Percentiles rank a stretch among this genome's conserved stretches.
phyloP scores from a whole-genome alignment of 2,888 invertebrate genomes.

The Ernsta delagoae region DNA sequence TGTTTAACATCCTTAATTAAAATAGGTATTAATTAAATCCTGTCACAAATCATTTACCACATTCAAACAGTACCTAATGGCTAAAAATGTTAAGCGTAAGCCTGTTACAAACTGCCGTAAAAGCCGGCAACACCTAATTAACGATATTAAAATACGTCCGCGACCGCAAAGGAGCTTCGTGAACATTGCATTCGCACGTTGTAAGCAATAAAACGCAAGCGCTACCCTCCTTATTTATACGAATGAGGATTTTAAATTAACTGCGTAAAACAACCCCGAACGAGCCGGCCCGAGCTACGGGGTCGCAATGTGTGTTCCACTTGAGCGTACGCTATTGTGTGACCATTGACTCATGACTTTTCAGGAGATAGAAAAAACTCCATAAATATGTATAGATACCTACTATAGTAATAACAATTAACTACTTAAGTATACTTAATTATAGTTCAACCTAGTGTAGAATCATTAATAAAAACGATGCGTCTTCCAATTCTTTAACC shows the following conservation, averaged over 20 bases:
- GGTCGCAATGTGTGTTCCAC: constrained; percentile 50
- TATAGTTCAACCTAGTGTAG: too few species aligned
- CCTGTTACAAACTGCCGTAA: constrained; percentile 50
- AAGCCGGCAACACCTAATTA: constrained; percentile 80
- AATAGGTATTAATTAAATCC: constrained; percentile 19
- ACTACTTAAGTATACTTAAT: too few species aligned
- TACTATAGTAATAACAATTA: too few species aligned
- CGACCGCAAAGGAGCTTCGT: constrained; percentile 76
- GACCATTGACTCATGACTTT: too few species aligned
- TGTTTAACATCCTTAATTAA: constrained; percentile 5
- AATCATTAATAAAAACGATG: too few species aligned
- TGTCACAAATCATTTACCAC: constrained; percentile 30
- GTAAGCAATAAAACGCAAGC: constrained; percentile 83
- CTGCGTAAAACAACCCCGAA: constrained; percentile 77
- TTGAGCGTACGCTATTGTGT: constrained; percentile 43
- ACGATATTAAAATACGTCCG: constrained; percentile 82
- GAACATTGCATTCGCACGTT: constrained; percentile 79
- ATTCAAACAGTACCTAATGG: constrained; percentile 37
- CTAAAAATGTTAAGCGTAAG: constrained; percentile 41
- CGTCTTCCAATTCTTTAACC: too few species aligned
- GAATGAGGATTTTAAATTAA: constrained; percentile 85
- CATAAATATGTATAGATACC: too few species aligned
- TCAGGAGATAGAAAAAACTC: too few species aligned
- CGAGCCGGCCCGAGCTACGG: constrained; percentile 58
- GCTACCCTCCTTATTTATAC: constrained; percentile 83